Conservation (phyloP, 2,888 invertebrate genomes). For the Aphelenchoides bicaudatus region DNA sequence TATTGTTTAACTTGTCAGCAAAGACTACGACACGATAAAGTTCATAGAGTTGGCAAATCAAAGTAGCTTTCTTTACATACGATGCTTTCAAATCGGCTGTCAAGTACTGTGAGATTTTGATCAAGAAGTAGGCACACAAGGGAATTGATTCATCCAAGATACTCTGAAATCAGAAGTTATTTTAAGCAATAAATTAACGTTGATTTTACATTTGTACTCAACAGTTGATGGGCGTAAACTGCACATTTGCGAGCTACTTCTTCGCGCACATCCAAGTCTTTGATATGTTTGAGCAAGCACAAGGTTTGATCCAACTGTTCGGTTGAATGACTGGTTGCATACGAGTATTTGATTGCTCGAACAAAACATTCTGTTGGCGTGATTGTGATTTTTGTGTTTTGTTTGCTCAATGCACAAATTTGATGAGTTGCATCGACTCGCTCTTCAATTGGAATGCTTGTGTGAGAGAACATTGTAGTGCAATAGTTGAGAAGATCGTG, state of each 20-base stretch:
- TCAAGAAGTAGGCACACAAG: constrained; percentile 1
- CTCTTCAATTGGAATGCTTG: not conserved
- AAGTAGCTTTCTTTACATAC: not conserved
- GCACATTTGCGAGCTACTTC: not conserved
- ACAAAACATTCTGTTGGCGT: constrained; percentile 8
- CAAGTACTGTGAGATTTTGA: not conserved
- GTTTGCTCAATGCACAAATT: not conserved
- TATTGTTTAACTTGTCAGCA: not conserved
- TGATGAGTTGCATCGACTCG: not conserved
- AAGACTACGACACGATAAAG: not conserved
- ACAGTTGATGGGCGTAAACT: not conserved
- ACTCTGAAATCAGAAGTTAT: not conserved
- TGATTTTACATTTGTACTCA: not conserved
- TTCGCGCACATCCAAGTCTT: not conserved
- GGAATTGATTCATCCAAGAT: not conserved
- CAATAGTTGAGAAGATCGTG: not conserved
- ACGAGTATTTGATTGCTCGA: not conserved
- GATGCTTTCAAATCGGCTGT: not conserved
- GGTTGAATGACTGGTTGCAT: not conserved
- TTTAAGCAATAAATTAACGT: too few relatives aligned
- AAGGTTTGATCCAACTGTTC: not conserved
- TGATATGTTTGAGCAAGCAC: not conserved
- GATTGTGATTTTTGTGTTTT: not conserved
- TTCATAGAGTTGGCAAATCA: not conserved
- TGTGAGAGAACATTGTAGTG: not conserved